Base-by-base conservation (phyloP, 2,113 vertebrate genomes). In the Myrmophylax atrothorax region DNA sequence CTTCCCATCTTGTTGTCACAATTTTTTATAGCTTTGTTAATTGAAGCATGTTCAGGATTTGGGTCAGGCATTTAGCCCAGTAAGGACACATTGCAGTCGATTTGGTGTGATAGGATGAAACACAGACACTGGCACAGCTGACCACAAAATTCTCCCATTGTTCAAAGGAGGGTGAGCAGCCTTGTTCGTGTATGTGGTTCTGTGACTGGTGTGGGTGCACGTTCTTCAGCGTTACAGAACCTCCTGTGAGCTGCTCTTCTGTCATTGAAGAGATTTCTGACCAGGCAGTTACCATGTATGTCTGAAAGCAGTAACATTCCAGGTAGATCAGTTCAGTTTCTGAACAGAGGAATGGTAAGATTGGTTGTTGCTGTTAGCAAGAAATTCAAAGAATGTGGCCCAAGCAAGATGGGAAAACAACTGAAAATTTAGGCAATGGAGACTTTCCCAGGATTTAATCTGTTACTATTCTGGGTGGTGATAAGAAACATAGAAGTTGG, bases 161-260 rank as follows among this genome's bases (percentile, higher is more conserved):
- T 16, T 87, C 20, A 40, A 47, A 68, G 35, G 24, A 80, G 44
- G 33, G 4, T 12, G 20, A 42, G 37, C 24, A 33, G 33, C 46
- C 9, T 68, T 62, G n/a, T 53, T 87, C 37, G 20, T 0, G 0
- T 44, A 23, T 0, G 0, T 44, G 31, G 5, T 60, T 88, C 26
- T 82, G 37, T 74, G 47, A 14, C 20, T 33, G n/a, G 23, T 49
- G 56, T 91, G 40, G 20, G 3, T 77, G 25, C 12, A 9, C 33
- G 12, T 29, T 74, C 18, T 63, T 83, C 35, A 26, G 38, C 60
- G 10, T 31, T 46, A 10, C 1, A 58, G 55, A 55, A 29, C 46
- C 8, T 53, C 7, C 24, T 56, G 23, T 33, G 28, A 37, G 18
- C 38, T 91, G 2, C 25, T 88, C 13, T 33, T 78, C 12, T 88